Percentiles rank a stretch among this genome's conserved stretches.
phyloP scores from a whole-genome alignment of 2,888 invertebrate species.

The Blastobasis adustella region DNA sequence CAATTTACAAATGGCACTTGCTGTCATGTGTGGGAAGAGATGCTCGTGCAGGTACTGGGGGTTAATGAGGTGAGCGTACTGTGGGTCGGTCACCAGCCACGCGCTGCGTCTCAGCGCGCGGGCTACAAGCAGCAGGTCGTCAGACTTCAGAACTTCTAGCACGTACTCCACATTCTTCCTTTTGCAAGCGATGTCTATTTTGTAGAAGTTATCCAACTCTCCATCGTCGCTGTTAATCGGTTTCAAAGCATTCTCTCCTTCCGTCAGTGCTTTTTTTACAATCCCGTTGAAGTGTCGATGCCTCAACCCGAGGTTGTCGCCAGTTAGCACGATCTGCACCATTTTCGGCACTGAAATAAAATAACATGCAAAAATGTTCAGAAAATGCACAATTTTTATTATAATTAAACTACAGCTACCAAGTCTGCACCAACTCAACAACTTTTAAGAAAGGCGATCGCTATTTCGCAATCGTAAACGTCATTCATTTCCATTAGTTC shows the following conservation, averaged over 20 bases:
- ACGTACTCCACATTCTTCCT: slow-evolving; percentile 32
- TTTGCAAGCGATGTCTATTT: slow-evolving; percentile 37
- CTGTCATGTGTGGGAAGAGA: slow-evolving; percentile 43
- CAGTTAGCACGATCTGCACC: slow-evolving; percentile 35
- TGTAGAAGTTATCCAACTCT: slow-evolving; percentile 34
- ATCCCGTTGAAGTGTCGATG: slow-evolving; percentile 23
- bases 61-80: slow-evolving; percentile 46
- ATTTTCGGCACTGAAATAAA: slow-evolving; percentile 15
- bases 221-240: slow-evolving; percentile 19
- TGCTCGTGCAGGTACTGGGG: slow-evolving; percentile 39
- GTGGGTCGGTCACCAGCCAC: slow-evolving; percentile 46
- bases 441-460: no score
- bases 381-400: no score
- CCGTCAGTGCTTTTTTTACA: slow-evolving; percentile 16
- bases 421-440: no score
- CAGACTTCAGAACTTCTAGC: slow-evolving; percentile 31
- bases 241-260: slow-evolving; percentile 7
- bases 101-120: slow-evolving; percentile 41
- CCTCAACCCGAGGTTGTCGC: slow-evolving; percentile 28
- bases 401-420: no score
- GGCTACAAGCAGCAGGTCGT: slow-evolving; percentile 46
- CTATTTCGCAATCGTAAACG: no score
- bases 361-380: no score
- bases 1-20: slow-evolving; percentile 42
- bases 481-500: no score